Conservation (phyloP, 1,140 invertebrate species). For the Drosophila burlai region DNA sequence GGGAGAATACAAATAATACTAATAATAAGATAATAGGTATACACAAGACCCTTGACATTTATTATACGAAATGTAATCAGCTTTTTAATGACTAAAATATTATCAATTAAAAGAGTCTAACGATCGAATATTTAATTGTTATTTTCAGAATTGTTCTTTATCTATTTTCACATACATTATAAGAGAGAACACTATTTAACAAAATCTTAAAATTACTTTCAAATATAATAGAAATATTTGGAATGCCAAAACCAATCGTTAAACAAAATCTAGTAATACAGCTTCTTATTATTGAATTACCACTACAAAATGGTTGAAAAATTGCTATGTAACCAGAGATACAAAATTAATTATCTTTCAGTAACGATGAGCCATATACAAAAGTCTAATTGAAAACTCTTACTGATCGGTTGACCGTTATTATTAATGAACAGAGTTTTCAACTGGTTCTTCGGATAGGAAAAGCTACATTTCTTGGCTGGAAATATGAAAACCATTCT, state of each 20-base stretch:
- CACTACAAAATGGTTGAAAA: background rate
- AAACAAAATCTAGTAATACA: background rate
- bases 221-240: background rate
- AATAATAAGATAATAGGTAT: no score
- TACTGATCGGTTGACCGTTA: background rate
- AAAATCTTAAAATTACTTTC: background rate
- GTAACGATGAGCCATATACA: background rate
- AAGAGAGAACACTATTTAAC: background rate
- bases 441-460: slow-evolving; percentile 19
- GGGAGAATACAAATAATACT: no score
- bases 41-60: no score
- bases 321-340: background rate
- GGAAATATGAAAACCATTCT: background rate
- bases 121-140: no score
- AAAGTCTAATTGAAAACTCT: background rate
- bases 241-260: background rate
- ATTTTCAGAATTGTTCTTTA: no score
- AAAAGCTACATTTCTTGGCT: background rate
- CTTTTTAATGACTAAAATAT: no score
- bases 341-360: background rate
- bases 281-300: background rate
- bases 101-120: no score
- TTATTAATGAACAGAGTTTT: slow-evolving; percentile 21
- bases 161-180: no score
- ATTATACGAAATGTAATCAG: no score